Base-by-base conservation (phyloP, 2,888 invertebrate species). In the Diarsia mendica region DNA sequence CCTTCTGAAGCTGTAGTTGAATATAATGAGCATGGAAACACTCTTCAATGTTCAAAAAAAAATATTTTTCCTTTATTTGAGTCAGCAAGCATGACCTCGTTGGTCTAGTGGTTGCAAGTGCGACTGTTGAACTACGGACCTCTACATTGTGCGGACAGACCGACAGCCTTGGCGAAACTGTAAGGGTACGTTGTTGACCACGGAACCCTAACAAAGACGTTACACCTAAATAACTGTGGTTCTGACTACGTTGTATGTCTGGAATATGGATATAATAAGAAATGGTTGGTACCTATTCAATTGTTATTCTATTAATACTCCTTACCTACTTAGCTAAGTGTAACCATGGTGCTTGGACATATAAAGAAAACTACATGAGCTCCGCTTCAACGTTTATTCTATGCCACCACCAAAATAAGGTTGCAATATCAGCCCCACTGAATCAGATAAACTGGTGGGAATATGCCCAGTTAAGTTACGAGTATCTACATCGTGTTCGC, bases 401-500 rank as follows among this genome's bases (percentile, higher is more conserved):
- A 71, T 6, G 4, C 78, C 77, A n/a, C 49, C 49, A 33, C 77
- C 71, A 1, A 77, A 28, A 46, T 64, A 77, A 15, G 77, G 77
- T 10, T 64, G 20, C 33, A 77, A 49, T 63, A 64, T 13, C 15
- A 28, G 39, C 1, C 2, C 13, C 46, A 60, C 60, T 55, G 71
- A 44, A 49, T 15, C 23, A 0, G 44, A 23, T 49, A 78, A 33
- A 46, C 33, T 70, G 10, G 2, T 55, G 49, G 20, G 13, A 23
- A 23, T 6, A 15, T 20, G 15, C 2, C 1, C 33, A 13, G 63
- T 8, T 49, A 23, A 20, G 11, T 48, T 53, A 28, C 28, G 28
- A 28, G 28, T 28, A 13, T 33, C 78, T 2, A 55, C 63, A n/a
- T 78, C 49, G 23, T 78, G 93, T 87, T 95, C 95, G 72, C 95